These are phyloP conservation scores for Deilephila porcellus DNA, from an alignment of 2,888 invertebrate species.

Conservation along the genomic window DNA sequence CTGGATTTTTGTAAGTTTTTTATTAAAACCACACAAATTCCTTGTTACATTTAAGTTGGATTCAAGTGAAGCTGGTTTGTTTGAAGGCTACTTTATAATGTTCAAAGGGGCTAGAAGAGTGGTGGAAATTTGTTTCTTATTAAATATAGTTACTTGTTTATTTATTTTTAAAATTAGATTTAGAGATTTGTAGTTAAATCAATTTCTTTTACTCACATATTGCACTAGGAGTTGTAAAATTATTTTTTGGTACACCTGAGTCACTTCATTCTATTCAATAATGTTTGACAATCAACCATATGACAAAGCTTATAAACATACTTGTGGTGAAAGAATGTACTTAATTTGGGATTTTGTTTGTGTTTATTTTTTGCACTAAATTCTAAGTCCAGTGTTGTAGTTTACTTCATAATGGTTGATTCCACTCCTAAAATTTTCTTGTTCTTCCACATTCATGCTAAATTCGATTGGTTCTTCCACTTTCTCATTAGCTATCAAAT, in stretches of 20 bases:
- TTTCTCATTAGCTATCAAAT: constrained; percentile 4
- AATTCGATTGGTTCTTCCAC: background rate
- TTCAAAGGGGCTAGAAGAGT: constrained; percentile 35
- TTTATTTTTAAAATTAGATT: constrained; percentile 52
- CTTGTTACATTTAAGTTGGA: constrained; percentile 36
- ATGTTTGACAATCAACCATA: background rate
- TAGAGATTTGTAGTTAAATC: constrained; percentile 37
- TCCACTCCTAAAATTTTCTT: background rate
- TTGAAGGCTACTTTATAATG: constrained; percentile 10
- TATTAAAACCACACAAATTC: constrained; percentile 41
- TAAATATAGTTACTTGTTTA: constrained; percentile 49
- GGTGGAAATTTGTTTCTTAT: constrained; percentile 41
- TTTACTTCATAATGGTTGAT: constrained; percentile 37
- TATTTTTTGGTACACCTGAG: constrained; percentile 18
- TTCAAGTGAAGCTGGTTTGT: constrained; percentile 41
- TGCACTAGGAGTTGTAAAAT: constrained; percentile 33
- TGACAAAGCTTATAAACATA: background rate
- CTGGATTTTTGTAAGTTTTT: constrained; percentile 56
- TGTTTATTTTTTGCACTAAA: constrained; percentile 51
- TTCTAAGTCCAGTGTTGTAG: constrained; percentile 52
- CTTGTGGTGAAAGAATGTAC: constrained; percentile 46
- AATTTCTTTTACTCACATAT: constrained; percentile 37
- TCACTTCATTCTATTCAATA: constrained; percentile 3
- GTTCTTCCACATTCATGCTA: background rate
- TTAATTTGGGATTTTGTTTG: constrained; percentile 52